Evolutionary conservation across 2,888 invertebrate genomes (phyloP).

Genomic region (Cryptocephalus moraei): DNA sequence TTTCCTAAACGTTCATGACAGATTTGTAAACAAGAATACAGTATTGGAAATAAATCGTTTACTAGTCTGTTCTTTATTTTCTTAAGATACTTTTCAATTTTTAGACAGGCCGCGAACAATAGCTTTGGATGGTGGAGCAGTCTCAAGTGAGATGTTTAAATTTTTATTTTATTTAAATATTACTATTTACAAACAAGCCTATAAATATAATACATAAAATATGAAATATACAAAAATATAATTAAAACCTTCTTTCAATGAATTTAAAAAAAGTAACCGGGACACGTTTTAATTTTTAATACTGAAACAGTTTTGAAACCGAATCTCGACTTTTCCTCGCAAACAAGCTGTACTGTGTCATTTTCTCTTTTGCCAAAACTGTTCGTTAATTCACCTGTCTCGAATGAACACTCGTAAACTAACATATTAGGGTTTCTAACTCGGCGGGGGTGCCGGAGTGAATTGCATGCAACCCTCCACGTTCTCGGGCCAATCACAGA

Average conservation of each 20-base stretch:
- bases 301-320: too few species aligned
- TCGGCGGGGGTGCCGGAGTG: conserved; percentile 52
- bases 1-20: too few species aligned
- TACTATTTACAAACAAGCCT: conserved; percentile 8
- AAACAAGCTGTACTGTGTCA: too few species aligned
- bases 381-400: background rate
- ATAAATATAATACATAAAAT: conserved; percentile 7
- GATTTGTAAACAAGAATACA: too few species aligned
- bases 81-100: too few species aligned
- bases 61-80: too few species aligned
- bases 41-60: too few species aligned
- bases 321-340: too few species aligned
- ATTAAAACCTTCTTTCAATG: background rate
- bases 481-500: conserved; percentile 94
- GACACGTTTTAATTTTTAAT: too few species aligned
- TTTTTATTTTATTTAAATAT: conserved; percentile 5
- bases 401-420: background rate
- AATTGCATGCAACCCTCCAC: conserved; percentile 76
- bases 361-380: background rate
- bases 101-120: too few species aligned
- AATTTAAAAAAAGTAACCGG: background rate
- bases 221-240: background rate
- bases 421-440: conserved; percentile 8
- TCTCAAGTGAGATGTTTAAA: too few species aligned
- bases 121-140: too few species aligned